Base-by-base conservation (phyloP, 2,888 invertebrate species). In the Idaea straminata region DNA sequence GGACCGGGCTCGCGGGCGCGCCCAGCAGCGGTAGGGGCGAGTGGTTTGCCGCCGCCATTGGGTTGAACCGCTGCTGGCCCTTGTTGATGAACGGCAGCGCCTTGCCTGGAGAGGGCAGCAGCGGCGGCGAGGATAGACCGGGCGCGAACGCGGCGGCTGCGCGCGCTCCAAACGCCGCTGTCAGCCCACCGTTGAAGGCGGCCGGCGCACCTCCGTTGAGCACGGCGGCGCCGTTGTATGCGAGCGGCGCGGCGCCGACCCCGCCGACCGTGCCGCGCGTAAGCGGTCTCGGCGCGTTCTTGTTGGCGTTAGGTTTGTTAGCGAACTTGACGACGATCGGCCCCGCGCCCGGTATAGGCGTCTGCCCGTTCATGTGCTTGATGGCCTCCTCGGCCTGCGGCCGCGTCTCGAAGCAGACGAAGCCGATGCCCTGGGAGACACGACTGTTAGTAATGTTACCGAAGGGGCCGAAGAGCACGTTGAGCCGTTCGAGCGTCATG, bases 81-180 rank as follows among this genome's bases (percentile, higher is more conserved):
- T 93, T 93, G 79, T 89, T 93, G 79, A 93, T 90, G 82, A 93
- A 92, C 3, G 93, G 92, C 72, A 93, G 84, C 61, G 93, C 92
- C 79, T 93, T 93, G 75, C 93, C 93, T 1, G 92, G 93, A 36
- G 93, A 92, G 3, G 93, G 91, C 74, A 92, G 83, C 72, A 93
- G 83, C 16, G 93, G 92, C 67, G 93, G 92, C 62, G 92, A 92
- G 35, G 91, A 89, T 15, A 87, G 89, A 77, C 90, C 91, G 62
- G 91, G 89, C 77, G 88, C 92, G 66, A 88, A 89, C 15, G 89
- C 84, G 67, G 87, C 87, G 7, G 86, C 78, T 5, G 89, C 84
- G 34, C 92, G 85, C 63, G 90, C 84, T 25, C 91, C 88, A 72
- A 91, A 91, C 5, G 90, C 87, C 15, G 91, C 86, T 69, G 86